A percentile compares a stretch with the other conserved stretches of the same genome.
Conservation (phyloP, 2,888 invertebrate species). For the Plusia festucae region DNA sequence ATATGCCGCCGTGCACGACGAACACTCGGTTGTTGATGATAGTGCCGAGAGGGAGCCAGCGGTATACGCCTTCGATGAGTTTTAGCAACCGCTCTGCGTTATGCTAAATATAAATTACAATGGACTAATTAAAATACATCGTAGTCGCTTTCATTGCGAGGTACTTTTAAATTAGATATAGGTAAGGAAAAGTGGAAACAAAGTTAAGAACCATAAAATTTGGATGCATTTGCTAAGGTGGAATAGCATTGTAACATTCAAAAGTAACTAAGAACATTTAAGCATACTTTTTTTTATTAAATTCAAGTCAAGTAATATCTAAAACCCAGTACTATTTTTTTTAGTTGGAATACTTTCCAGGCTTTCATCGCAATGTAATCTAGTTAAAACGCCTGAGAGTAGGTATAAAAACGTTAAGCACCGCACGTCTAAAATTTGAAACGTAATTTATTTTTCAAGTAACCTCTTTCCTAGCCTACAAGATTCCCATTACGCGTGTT, state of each 20-base stretch:
- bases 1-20: slow-evolving; percentile 97
- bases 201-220: too few species aligned
- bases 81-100: slow-evolving; percentile 94
- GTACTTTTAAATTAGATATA: not conserved
- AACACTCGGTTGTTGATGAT: slow-evolving; percentile 96
- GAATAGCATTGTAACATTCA: too few species aligned
- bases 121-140: not conserved
- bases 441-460: slow-evolving; percentile 5
- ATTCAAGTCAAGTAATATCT: too few species aligned
- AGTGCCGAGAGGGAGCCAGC: slow-evolving; percentile 97
- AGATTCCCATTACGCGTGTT: slow-evolving; percentile 2
- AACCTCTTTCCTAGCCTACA: not conserved
- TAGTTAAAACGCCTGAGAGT: slow-evolving; percentile 6
- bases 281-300: not conserved
- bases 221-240: too few species aligned
- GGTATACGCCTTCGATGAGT: slow-evolving; percentile 96
- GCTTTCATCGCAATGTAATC: not conserved
- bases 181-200: too few species aligned
- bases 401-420: slow-evolving; percentile 5
- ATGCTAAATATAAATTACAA: slow-evolving; percentile 88
- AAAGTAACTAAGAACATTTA: too few species aligned
- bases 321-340: not conserved
- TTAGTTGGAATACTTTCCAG: not conserved
- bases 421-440: not conserved
- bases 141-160: not conserved